Evolutionary conservation across 2,888 invertebrate species (phyloP).

Genomic region (Melinaea menophilus): DNA sequence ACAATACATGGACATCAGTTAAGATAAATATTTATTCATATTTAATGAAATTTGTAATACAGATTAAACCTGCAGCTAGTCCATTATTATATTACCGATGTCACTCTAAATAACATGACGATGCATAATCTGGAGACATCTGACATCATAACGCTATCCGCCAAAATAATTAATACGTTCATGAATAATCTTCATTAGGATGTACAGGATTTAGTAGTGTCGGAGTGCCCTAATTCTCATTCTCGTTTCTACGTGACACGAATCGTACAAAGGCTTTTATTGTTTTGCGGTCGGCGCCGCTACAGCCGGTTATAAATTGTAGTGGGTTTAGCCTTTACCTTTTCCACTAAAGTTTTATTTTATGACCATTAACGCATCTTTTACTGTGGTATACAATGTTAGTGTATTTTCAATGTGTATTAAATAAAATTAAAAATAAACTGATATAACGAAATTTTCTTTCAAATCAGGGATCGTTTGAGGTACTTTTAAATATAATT

Average conservation of each 20-base stretch:
- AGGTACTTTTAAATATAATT: too few relatives aligned
- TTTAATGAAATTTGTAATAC: too few relatives aligned
- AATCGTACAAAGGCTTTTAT: slow-evolving; percentile 53
- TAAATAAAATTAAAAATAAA: neutral
- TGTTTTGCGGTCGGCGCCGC: slow-evolving; percentile 43
- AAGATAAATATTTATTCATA: too few relatives aligned
- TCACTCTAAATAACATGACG: slow-evolving; percentile 1
- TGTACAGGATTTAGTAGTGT: slow-evolving; percentile 30
- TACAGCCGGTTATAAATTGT: slow-evolving; percentile 33
- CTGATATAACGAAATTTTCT: neutral
- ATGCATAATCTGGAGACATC: slow-evolving; percentile 17
- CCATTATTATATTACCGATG: too few relatives aligned
- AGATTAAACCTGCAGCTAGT: too few relatives aligned
- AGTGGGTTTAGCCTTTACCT: slow-evolving; percentile 22
- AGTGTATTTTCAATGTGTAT: slow-evolving; percentile 4
- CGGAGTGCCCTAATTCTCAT: slow-evolving; percentile 52
- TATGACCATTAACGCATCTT: slow-evolving; percentile 5
- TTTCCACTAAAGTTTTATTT: slow-evolving; percentile 5
- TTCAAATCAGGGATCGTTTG: too few relatives aligned
- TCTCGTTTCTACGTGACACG: slow-evolving; percentile 53
- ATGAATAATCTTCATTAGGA: slow-evolving; percentile 26
- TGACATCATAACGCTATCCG: neutral
- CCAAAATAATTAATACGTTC: slow-evolving; percentile 21
- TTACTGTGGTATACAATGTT: slow-evolving; percentile 9
- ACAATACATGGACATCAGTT: too few relatives aligned